Evolutionary conservation across 2,888 invertebrate genomes (phyloP).

Genomic region (Ochropleura leucogaster): DNA sequence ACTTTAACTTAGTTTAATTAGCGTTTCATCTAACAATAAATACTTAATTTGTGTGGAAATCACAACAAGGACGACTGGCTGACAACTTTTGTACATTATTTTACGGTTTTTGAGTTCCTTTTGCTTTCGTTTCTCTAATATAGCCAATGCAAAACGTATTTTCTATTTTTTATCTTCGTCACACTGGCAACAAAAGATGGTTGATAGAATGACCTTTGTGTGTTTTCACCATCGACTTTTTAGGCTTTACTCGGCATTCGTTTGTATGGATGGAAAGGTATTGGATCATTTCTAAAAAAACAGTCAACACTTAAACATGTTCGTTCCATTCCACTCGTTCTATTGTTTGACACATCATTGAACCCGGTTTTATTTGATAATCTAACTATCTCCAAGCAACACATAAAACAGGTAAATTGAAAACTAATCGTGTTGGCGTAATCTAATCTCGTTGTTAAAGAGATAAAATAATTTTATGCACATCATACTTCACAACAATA

Average conservation of each 20-base stretch:
- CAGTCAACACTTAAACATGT: not conserved
- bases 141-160: not conserved
- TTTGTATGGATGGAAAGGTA: not conserved
- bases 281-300: not conserved
- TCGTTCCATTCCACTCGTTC: not conserved
- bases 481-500: conserved; percentile 3
- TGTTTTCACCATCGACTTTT: not conserved
- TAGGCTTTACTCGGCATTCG: not conserved
- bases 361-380: not conserved
- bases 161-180: not conserved
- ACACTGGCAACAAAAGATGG: not conserved
- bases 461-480: conserved; percentile 18
- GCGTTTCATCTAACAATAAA: conserved; percentile 33
- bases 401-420: conserved; percentile 4
- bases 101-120: not conserved
- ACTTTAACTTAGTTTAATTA: conserved; percentile 15
- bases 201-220: not conserved
- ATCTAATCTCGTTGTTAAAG: conserved; percentile 17
- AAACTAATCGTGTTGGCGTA: conserved; percentile 21
- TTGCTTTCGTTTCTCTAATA: not conserved
- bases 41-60: conserved; percentile 16
- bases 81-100: not conserved
- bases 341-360: conserved; percentile 8
- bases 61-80: not conserved
- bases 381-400: not conserved